A percentile compares a stretch with the other conserved stretches of the same genome.
These are phyloP conservation scores for Coptodon rendalli DNA, from an alignment of 2,113 vertebrate genomes.

Conservation along the genomic window DNA sequence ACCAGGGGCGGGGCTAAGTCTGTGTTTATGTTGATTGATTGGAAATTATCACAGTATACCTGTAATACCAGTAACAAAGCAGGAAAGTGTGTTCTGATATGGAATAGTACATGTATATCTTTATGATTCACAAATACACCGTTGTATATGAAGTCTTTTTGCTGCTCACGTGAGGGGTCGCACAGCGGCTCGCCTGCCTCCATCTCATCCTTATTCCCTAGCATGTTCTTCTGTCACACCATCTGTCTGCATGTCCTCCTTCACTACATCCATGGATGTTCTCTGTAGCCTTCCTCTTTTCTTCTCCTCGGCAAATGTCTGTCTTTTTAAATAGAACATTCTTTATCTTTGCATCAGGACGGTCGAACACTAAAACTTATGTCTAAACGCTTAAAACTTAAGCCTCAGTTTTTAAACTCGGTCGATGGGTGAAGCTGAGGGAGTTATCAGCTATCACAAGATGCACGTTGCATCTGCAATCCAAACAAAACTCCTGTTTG, in stretches of 20 bases:
- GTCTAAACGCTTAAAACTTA: not conserved
- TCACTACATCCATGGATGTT: rapidly evolving
- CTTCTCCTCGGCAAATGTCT: not conserved
- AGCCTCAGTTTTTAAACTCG: not conserved
- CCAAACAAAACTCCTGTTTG: not conserved
- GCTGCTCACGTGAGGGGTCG: not conserved
- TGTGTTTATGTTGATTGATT: rapidly evolving
- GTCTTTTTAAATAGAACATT: rapidly evolving
- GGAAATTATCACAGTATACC: not conserved
- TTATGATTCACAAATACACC: not conserved
- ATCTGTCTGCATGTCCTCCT: not conserved
- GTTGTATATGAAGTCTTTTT: not conserved
- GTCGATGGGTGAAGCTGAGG: not conserved
- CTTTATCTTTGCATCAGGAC: not conserved
- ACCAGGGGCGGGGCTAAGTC: not conserved
- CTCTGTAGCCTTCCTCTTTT: not conserved
- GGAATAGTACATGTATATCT: not conserved
- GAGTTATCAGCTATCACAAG: not conserved
- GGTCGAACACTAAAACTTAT: not conserved
- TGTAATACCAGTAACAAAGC: not conserved
- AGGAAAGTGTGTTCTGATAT: not conserved
- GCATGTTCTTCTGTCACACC: not conserved
- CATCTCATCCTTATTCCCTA: not conserved
- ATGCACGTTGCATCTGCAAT: not conserved
- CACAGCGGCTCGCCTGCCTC: not conserved